Conservation (phyloP, 2,113 vertebrate genomes). For the Psilopsiagon aurifrons region DNA sequence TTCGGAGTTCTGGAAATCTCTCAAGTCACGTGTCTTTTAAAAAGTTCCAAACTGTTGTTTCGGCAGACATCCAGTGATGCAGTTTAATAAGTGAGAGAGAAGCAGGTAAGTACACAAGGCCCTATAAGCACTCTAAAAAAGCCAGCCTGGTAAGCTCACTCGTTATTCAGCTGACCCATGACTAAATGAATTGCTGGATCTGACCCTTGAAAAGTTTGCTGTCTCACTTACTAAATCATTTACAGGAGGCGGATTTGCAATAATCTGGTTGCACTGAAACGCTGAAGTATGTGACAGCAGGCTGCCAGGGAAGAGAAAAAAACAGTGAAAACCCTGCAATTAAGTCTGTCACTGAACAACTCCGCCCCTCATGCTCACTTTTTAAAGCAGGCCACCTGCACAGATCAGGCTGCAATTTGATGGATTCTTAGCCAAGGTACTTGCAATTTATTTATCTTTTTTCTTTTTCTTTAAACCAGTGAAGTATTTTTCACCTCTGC, state of each 20-base stretch:
- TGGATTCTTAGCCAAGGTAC: neutral
- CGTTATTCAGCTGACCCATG: constrained; percentile 42
- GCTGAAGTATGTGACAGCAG: constrained; percentile 22
- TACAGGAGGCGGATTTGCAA: constrained; percentile 44
- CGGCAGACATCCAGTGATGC: neutral
- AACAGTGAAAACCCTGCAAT: neutral
- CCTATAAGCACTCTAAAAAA: neutral
- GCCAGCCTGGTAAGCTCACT: constrained; percentile 46
- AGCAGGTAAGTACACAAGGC: constrained; percentile 30
- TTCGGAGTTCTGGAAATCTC: neutral
- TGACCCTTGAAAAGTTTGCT: constrained; percentile 45
- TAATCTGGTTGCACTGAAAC: constrained; percentile 51
- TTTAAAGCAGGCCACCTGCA: neutral
- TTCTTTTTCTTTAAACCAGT: neutral
- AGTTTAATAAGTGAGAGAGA: neutral
- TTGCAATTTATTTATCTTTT: neutral
- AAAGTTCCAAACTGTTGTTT: neutral
- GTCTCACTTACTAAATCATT: constrained; percentile 57
- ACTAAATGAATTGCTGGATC: constrained; percentile 48
- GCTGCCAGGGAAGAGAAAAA: neutral
- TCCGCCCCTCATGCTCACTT: neutral
- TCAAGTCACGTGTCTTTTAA: neutral
- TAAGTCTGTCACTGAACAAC: neutral
- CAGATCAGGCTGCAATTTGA: neutral
- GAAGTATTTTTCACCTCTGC: constrained; percentile 82